Conservation (phyloP, 2,113 vertebrate species). For the Cygnus buccinator region DNA sequence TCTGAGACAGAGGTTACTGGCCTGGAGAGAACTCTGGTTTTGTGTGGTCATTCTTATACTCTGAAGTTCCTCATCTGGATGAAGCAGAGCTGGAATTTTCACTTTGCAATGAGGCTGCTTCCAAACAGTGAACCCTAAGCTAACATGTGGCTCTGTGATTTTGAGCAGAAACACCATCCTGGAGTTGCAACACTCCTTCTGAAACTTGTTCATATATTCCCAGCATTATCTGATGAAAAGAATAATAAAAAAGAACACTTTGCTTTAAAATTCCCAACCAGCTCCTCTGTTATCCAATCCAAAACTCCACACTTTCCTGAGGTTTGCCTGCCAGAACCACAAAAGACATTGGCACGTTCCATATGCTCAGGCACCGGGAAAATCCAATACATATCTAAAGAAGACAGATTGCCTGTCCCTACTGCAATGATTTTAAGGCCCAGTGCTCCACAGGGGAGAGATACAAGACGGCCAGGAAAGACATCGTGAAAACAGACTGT, state of each 20-base stretch:
- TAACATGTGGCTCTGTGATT: not conserved
- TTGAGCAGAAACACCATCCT: not conserved
- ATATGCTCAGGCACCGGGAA: conserved; percentile 31
- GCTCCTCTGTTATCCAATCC: conserved; percentile 6
- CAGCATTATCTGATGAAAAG: conserved; percentile 46
- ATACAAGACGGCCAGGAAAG: conserved; percentile 58
- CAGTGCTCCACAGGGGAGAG: conserved; percentile 51
- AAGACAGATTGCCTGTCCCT: conserved; percentile 59
- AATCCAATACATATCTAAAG: conserved; percentile 37
- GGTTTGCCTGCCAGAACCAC: conserved; percentile 56
- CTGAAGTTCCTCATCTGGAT: not conserved
- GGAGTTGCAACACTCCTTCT: conserved; percentile 16
- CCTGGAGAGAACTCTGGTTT: not conserved
- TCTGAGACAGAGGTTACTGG: not conserved
- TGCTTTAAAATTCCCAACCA: conserved; percentile 1
- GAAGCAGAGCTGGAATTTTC: not conserved
- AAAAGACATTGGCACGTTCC: conserved; percentile 24
- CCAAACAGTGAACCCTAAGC: not conserved
- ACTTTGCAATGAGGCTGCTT: not conserved
- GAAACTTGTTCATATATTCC: conserved; percentile 26
- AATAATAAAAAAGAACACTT: conserved; percentile 33
- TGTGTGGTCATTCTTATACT: not conserved
- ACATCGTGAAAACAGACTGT: conserved; percentile 15
- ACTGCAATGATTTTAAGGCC: conserved; percentile 41
- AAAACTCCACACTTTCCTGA: conserved; percentile 47